Evolutionary conservation across 2,888 invertebrate genomes (phyloP).

Genomic region (Theretra japonica): DNA sequence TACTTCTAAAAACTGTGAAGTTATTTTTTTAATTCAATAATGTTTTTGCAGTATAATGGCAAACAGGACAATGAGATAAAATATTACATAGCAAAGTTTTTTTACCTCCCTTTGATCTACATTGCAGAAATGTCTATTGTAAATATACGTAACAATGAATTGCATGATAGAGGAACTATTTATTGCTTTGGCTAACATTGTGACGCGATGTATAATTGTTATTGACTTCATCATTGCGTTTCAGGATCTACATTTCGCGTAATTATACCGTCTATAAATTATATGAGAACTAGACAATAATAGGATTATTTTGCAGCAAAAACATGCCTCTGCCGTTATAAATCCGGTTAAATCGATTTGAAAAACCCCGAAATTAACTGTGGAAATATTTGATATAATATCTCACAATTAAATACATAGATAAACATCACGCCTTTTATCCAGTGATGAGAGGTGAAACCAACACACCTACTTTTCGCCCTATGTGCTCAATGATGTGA

Average conservation of each 20-base stretch:
- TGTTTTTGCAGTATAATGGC: too few species aligned
- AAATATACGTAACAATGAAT: conserved; percentile 7
- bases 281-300: conserved; percentile 33
- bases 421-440: too few species aligned
- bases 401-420: too few species aligned
- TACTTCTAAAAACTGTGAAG: too few species aligned
- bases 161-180: conserved; percentile 11
- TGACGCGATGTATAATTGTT: background rate
- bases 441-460: too few species aligned
- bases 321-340: background rate
- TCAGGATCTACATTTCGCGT: conserved; percentile 26
- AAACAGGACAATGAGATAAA: background rate
- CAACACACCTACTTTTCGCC: too few species aligned
- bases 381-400: too few species aligned
- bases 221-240: conserved; percentile 5
- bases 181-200: background rate
- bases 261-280: conserved; percentile 26
- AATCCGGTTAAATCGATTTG: too few species aligned
- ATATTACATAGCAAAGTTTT: background rate
- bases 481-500: too few species aligned
- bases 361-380: too few species aligned
- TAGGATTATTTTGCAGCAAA: conserved; percentile 23
- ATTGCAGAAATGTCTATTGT: background rate
- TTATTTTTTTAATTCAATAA: too few species aligned
- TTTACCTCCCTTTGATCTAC: background rate